Percentiles rank a stretch among this genome's conserved stretches.
These are phyloP conservation scores for Podotricha telesiphe DNA, from an alignment of 2,888 invertebrate species.

Conservation along the genomic window DNA sequence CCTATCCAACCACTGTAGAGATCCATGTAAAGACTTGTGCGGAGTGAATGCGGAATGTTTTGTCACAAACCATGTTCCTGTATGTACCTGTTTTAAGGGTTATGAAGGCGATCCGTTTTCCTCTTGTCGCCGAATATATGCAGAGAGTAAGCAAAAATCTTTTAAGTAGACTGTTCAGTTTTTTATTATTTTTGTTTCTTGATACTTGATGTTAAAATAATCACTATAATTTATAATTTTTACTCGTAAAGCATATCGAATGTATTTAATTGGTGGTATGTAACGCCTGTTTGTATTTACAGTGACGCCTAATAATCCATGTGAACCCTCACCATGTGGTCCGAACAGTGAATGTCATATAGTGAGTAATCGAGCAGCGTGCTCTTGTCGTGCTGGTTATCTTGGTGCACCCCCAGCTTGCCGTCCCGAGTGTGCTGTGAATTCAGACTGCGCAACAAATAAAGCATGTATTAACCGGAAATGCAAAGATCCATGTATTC, in stretches of 20 bases:
- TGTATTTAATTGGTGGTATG: not conserved
- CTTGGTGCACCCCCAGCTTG: constrained; percentile 89
- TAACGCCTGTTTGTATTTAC: constrained; percentile 20
- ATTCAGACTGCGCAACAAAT: constrained; percentile 89
- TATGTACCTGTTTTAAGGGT: constrained; percentile 90
- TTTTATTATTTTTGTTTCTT: not conserved
- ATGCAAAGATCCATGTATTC: constrained; percentile 90
- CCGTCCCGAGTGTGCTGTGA: constrained; percentile 90
- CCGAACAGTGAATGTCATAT: constrained; percentile 89
- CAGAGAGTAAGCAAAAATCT: constrained; percentile 78
- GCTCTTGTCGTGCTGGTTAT: constrained; percentile 88
- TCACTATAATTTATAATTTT: not conserved
- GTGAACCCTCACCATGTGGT: constrained; percentile 90
- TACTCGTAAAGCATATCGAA: not conserved
- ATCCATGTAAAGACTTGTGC: constrained; percentile 93
- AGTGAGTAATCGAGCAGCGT: constrained; percentile 87
- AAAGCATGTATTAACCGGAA: constrained; percentile 90
- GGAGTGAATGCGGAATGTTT: constrained; percentile 92
- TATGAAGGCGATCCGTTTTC: constrained; percentile 93
- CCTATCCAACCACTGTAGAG: constrained; percentile 92
- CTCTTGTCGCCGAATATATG: constrained; percentile 86
- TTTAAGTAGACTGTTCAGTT: not conserved
- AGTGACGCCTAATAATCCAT: constrained; percentile 82
- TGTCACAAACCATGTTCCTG: constrained; percentile 92
- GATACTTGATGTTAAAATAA: not conserved